These are phyloP conservation scores for Metellina segmentata DNA, from an alignment of 2,888 invertebrate genomes.

Conservation along the genomic window DNA sequence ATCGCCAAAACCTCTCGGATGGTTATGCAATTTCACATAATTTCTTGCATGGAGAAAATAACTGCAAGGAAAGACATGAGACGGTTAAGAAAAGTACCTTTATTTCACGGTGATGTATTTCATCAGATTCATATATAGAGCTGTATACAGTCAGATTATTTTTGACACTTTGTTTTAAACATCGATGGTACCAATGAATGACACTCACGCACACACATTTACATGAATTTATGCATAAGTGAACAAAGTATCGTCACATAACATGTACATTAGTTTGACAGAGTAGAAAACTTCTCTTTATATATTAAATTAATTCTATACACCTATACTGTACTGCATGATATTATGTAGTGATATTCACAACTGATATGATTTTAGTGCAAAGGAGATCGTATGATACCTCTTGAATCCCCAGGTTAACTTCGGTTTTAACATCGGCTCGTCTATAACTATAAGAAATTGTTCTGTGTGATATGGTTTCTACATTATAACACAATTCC, in stretches of 20 bases:
- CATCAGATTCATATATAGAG: constrained; percentile 11
- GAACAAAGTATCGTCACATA: constrained; percentile 25
- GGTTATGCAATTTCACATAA: too few relatives aligned
- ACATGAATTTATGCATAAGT: constrained; percentile 52
- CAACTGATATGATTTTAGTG: constrained; percentile 24
- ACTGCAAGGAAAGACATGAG: too few relatives aligned
- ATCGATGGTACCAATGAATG: constrained; percentile 43
- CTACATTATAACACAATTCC: not conserved
- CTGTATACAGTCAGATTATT: constrained; percentile 57
- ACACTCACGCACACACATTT: constrained; percentile 41
- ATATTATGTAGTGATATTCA: constrained; percentile 32
- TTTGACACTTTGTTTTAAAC: constrained; percentile 62
- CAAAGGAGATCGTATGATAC: not conserved
- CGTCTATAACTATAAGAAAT: not conserved
- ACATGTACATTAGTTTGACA: constrained; percentile 29
- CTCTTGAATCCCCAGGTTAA: too few relatives aligned
- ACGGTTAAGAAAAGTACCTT: constrained; percentile 60
- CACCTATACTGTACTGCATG: constrained; percentile 28
- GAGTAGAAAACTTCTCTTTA: constrained; percentile 33
- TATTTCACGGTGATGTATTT: constrained; percentile 51
- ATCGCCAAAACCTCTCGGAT: too few relatives aligned
- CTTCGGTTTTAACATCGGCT: not conserved
- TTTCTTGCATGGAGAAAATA: too few relatives aligned
- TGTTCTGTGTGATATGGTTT: not conserved
- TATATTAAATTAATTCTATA: constrained; percentile 52